Base-by-base conservation (phyloP, 2,113 vertebrate genomes). In the Rallus limicola region DNA sequence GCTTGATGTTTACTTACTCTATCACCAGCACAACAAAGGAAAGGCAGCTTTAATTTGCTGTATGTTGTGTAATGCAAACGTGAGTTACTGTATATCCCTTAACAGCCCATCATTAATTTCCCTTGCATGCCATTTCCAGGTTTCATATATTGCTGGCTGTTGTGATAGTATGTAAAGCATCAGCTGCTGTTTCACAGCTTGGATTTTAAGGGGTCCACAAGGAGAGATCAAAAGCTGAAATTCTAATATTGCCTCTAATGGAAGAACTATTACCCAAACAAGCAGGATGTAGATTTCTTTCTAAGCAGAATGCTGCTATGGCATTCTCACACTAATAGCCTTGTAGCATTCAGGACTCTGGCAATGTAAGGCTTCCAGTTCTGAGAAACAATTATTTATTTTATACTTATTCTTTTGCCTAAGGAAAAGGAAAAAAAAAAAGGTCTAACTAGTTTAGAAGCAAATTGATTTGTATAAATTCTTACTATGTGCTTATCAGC, bases 151-250 rank as follows among this genome's bases (percentile, higher is more conserved):
- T 95, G 95, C 92, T 92, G 93, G 96, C 86, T 89, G 90, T 86
- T 95, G 89, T 75, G 95, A 90, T 93, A 63, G 58, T 92, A 94
- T 94, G 85, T 95, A 96, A 97, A 96, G 95, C 86, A 95, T 97
- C 95, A 97, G 97, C 97, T 97, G 97, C 96, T 96, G 86, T 95
- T 94, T 95, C 95, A 97, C 96, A 97, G 97, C 95, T 96, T 96
- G 96, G 92, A 93, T 96, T 97, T 97, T 96, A 97, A 97, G 83
- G 50, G n/a, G 81, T 92, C 96, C 92, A 93, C 88, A 92, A 97
- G 96, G 97, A 97, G 88, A 96, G 82, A 96, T 94, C 92, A 96
- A 97, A 97, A 96, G 96, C 92, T 76, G 93, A 96, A 96, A 93
- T 96, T 96, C 94, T 95, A 92, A 95, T 94, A 96, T 95, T 93